A percentile compares a stretch with the other conserved stretches of the same genome.
Evolutionary conservation across 2,888 invertebrate genomes (phyloP).

Genomic region (Gisinianus flammeolus): DNA sequence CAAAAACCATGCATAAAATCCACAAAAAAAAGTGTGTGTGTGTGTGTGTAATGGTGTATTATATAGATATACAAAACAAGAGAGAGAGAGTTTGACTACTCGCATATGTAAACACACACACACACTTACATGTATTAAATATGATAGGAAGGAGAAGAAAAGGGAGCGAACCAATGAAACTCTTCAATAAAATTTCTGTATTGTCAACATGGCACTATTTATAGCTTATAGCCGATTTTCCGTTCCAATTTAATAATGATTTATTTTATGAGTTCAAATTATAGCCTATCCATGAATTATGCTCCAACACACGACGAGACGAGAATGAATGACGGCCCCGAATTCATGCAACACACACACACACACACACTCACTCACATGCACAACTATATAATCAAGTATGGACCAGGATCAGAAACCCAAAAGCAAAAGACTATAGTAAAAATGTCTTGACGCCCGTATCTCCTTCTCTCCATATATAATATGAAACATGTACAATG

Average conservation of each 20-base stretch:
- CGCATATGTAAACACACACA: neutral
- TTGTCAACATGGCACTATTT: conserved; percentile 59
- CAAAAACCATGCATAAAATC: neutral
- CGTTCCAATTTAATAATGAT: conserved; percentile 59
- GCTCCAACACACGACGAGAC: conserved; percentile 56
- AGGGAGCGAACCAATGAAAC: conserved; percentile 55
- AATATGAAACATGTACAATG: no score
- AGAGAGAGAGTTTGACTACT: neutral
- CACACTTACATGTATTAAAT: neutral
- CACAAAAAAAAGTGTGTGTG: conserved; percentile 7
- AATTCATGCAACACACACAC: neutral
- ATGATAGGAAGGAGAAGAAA: conserved; percentile 14
- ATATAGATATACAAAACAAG: neutral
- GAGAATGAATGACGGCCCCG: conserved; percentile 52
- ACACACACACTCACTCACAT: conserved; percentile 3
- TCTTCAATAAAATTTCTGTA: conserved; percentile 59
- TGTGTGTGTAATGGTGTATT: neutral
- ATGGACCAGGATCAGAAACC: conserved; percentile 4
- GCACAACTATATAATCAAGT: conserved; percentile 1
- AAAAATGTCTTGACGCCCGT: neutral
- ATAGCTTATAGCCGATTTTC: conserved; percentile 59
- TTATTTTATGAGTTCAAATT: conserved; percentile 59
- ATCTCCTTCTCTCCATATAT: neutral
- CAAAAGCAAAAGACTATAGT: neutral
- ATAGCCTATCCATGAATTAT: conserved; percentile 59